phyloP scores from a whole-genome alignment of 2,888 invertebrate genomes.

The Drosophila mimetica region DNA sequence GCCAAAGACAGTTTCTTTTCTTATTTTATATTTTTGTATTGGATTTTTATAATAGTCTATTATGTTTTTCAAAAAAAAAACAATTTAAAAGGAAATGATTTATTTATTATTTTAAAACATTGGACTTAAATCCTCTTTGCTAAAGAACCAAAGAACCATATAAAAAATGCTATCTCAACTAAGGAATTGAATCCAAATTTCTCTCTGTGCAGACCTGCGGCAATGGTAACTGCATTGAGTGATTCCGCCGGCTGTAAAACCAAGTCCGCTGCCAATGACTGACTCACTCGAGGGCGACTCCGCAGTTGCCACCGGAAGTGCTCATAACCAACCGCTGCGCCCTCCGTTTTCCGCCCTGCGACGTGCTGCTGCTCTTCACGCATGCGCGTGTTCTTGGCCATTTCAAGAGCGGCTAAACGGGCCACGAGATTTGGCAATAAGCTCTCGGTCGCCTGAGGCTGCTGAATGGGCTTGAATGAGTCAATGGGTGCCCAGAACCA shows the following conservation, averaged over 20 bases:
- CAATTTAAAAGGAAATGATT: too few relatives aligned
- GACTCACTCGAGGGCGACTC: slow-evolving; percentile 58
- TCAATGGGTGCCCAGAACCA: slow-evolving; percentile 55
- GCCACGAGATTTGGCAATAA: slow-evolving; percentile 55
- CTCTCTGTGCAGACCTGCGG: slow-evolving; percentile 61
- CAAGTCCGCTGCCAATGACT: slow-evolving; percentile 43
- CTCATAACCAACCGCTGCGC: slow-evolving; percentile 66
- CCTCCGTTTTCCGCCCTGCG: not conserved
- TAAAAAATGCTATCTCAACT: too few relatives aligned
- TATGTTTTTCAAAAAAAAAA: too few relatives aligned
- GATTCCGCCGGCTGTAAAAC: slow-evolving; percentile 42
- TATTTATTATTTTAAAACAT: too few relatives aligned
- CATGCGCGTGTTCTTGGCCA: slow-evolving; percentile 71
- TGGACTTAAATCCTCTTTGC: too few relatives aligned
- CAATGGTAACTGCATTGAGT: slow-evolving; percentile 57
- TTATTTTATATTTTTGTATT: too few relatives aligned
- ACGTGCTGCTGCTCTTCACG: slow-evolving; percentile 66
- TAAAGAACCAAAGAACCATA: too few relatives aligned
- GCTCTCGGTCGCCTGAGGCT: slow-evolving; percentile 12
- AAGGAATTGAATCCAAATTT: too few relatives aligned
- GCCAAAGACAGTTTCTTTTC: too few relatives aligned
- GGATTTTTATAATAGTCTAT: too few relatives aligned
- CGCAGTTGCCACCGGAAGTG: slow-evolving; percentile 69
- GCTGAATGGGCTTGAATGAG: slow-evolving; percentile 46
- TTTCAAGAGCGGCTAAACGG: slow-evolving; percentile 45